Conservation (phyloP, 2,113 vertebrate genomes). For the Thalassoma bifasciatum region DNA sequence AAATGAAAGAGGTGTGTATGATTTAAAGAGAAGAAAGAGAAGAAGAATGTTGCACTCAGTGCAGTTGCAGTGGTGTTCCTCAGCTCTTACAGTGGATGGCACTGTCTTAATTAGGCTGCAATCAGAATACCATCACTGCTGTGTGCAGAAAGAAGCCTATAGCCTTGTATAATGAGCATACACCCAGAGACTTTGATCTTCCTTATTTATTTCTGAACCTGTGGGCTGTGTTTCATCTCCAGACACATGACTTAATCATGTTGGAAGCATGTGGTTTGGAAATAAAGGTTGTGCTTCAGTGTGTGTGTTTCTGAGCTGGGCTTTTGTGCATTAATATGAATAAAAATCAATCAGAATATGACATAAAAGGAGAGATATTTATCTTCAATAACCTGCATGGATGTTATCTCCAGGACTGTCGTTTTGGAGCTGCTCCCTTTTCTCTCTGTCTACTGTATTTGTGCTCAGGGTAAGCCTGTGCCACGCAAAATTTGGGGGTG, state of each 20-base stretch:
- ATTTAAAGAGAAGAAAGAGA: neutral
- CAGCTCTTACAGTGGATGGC: conserved; percentile 44
- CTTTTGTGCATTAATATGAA: neutral
- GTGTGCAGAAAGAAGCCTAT: conserved; percentile 29
- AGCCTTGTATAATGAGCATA: conserved; percentile 55
- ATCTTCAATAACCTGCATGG: neutral
- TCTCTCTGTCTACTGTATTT: neutral
- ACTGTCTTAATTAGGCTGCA: conserved; percentile 60
- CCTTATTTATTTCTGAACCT: conserved; percentile 41
- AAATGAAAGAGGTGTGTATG: conserved; percentile 9
- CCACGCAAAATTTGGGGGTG: neutral
- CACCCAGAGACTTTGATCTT: conserved; percentile 65
- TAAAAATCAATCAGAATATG: neutral
- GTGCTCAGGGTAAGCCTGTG: neutral
- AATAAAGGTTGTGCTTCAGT: neutral
- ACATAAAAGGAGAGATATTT: neutral
- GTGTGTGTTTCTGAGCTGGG: neutral
- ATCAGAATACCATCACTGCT: conserved; percentile 32
- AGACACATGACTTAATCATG: conserved; percentile 43
- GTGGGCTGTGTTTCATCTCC: conserved; percentile 43
- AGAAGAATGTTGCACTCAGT: too few relatives aligned
- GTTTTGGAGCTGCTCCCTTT: neutral
- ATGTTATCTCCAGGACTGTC: neutral
- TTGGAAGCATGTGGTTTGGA: conserved; percentile 10
- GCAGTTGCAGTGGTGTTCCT: conserved; percentile 20